Evolutionary conservation across 2,113 vertebrate species (phyloP), one percentile per base, ranked within the genome.

Genomic region (Merops nubicus): DNA sequence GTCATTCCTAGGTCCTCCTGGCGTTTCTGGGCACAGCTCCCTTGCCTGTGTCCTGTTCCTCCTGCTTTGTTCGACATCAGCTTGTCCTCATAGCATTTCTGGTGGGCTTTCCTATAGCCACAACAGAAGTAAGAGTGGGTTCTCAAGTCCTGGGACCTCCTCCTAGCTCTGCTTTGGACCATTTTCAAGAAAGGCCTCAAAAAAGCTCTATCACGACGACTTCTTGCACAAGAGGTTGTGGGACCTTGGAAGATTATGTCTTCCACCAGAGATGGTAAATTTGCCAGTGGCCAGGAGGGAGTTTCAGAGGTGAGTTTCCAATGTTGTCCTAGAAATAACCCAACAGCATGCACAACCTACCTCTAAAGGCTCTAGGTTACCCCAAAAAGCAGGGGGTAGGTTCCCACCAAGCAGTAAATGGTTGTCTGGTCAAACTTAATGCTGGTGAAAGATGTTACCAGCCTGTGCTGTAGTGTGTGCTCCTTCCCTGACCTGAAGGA

Each of bases 201-300:
- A 76, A 64, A 45, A 9, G 5, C n/a, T 60, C 28, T 15, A 20
- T 31, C 7, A 9, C 38, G 6, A 5, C 12, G 62, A 75, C 22
- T 25, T 20, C 54, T 74, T n/a, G 40, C 12, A 64, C 26, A 25
- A 48, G 57, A 60, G 10, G 8, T 3, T 59, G n/a, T n/a, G n/a
- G n/a, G n/a, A n/a, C n/a, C n/a, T n/a, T n/a, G n/a, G n/a, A n/a
- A 33, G 25, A 62, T 10, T 8, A 3, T 1, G 2, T 45, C 47
- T 51, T 45, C 34, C 12, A 45, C 42, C 22, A 17, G 21, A 21
- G 33, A 19, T 11, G 3, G 10, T 36, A 19, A 65, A 20, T 75
- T 70, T 82, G 21, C 23, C 15, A 33, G 17, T 56, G 85, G 54
- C 19, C 45, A 50, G 40, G 8, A 6, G 14, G 36, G 40, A 22